Evolutionary conservation across 2,888 invertebrate genomes (phyloP).

Genomic region (Orthosia cruda): DNA sequence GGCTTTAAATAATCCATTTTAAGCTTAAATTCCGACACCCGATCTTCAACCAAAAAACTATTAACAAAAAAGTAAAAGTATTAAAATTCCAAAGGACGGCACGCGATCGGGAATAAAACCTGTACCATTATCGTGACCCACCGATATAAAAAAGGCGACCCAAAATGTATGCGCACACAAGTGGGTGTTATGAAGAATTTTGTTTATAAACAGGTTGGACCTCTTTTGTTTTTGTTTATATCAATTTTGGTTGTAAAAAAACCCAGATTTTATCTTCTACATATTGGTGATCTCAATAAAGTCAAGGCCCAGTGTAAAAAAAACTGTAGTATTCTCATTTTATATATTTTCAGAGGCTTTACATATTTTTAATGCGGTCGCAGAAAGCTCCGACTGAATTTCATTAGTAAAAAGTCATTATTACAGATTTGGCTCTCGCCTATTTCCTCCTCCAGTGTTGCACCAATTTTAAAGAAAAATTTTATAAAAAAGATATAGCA

Average conservation of each 20-base stretch:
- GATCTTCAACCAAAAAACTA: conserved; percentile 65
- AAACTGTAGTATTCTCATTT: no score
- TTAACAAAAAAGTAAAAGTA: conserved; percentile 71
- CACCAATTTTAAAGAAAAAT: no score
- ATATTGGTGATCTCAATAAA: no score
- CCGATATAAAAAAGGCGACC: conserved; percentile 78
- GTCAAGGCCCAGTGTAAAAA: no score
- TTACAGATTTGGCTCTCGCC: no score
- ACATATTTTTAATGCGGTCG: no score
- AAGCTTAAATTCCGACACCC: conserved; percentile 70
- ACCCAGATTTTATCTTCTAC: background rate
- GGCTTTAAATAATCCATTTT: conserved; percentile 56
- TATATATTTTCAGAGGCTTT: no score
- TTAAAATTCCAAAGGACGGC: conserved; percentile 84
- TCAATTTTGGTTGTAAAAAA: background rate
- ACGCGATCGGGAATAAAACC: conserved; percentile 88
- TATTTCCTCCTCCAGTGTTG: no score
- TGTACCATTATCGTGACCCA: conserved; percentile 83
- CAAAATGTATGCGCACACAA: conserved; percentile 68
- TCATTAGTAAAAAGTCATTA: no score
- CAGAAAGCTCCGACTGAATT: no score
- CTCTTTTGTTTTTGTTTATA: conserved; percentile 6
- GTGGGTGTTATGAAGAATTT: conserved; percentile 14
- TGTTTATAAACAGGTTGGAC: conserved; percentile 11
- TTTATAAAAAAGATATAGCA: no score